Conservation (phyloP, 1,140 invertebrate genomes). For the Sitobion miscanthi region DNA sequence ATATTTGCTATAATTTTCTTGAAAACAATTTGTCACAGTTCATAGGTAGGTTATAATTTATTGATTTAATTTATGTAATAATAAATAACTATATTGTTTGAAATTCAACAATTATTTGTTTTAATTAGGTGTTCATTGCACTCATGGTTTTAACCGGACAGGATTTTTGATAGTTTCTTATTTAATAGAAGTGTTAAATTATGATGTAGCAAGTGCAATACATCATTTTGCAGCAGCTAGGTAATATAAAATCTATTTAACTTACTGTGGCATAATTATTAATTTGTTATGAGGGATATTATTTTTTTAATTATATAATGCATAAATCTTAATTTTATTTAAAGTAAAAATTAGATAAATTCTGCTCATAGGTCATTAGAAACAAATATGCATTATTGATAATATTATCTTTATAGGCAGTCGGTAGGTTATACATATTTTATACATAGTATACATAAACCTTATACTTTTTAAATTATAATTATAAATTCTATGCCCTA, state of each 20-base stretch:
- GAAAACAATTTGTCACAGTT: conserved; percentile 77
- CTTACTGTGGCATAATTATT: background rate
- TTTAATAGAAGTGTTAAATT: conserved; percentile 81
- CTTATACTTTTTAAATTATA: no score
- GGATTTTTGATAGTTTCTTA: conserved; percentile 93
- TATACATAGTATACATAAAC: no score
- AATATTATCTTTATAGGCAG: no score
- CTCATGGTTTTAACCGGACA: conserved; percentile 98
- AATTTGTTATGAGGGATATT: background rate
- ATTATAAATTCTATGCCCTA: no score
- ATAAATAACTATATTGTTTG: background rate
- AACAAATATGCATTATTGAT: background rate
- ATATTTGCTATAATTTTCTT: conserved; percentile 80
- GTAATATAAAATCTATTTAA: conserved; percentile 61
- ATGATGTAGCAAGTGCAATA: conserved; percentile 82
- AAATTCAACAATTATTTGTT: conserved; percentile 7
- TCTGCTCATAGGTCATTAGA: background rate
- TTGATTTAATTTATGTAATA: background rate
- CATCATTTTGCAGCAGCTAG: conserved; percentile 74
- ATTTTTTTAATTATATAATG: background rate
- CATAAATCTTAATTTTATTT: background rate
- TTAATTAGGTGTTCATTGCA: conserved; percentile 86
- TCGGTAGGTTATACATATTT: no score
- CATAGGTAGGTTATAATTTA: conserved; percentile 68
- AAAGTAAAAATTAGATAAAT: background rate